Conservation (phyloP, 1,140 invertebrate genomes). For the Anoplophora glabripennis region DNA sequence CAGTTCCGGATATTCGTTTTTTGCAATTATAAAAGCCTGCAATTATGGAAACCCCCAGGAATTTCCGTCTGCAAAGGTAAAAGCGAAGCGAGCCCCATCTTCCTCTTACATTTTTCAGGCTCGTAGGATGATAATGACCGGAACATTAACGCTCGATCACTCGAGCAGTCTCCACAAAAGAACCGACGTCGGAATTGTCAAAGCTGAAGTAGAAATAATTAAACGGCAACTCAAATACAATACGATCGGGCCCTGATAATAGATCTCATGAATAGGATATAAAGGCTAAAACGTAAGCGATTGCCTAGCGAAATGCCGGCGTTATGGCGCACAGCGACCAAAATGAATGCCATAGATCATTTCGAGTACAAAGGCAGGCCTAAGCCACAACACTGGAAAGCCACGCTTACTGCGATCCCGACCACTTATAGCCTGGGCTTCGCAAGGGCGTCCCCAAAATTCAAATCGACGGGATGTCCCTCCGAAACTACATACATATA, state of each 20-base stretch:
- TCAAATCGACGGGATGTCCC: not conserved
- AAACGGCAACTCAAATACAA: conserved; percentile 7
- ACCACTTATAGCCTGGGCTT: not conserved
- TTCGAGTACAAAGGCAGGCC: conserved; percentile 21
- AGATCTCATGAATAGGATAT: conserved; percentile 17
- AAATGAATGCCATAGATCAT: conserved; percentile 33
- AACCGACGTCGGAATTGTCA: not conserved
- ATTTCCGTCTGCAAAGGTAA: too few relatives aligned
- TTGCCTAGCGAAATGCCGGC: conserved; percentile 7
- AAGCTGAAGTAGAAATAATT: not conserved
- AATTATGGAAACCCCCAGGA: too few relatives aligned
- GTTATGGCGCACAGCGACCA: conserved; percentile 9
- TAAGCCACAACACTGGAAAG: conserved; percentile 17
- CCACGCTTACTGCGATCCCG: not conserved
- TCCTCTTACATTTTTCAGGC: too few relatives aligned
- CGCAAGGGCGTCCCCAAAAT: not conserved
- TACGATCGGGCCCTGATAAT: conserved; percentile 11
- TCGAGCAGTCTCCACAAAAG: too few relatives aligned
- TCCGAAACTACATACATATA: not conserved
- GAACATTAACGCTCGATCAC: too few relatives aligned
- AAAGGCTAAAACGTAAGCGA: conserved; percentile 20
- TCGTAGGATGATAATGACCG: too few relatives aligned
- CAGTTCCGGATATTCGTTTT: too few relatives aligned
- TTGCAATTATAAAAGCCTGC: too few relatives aligned
- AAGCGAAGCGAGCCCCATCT: too few relatives aligned